Evolutionary conservation across 1,140 invertebrate genomes (phyloP).

Genomic region (Drosophila pseudoobscura): DNA sequence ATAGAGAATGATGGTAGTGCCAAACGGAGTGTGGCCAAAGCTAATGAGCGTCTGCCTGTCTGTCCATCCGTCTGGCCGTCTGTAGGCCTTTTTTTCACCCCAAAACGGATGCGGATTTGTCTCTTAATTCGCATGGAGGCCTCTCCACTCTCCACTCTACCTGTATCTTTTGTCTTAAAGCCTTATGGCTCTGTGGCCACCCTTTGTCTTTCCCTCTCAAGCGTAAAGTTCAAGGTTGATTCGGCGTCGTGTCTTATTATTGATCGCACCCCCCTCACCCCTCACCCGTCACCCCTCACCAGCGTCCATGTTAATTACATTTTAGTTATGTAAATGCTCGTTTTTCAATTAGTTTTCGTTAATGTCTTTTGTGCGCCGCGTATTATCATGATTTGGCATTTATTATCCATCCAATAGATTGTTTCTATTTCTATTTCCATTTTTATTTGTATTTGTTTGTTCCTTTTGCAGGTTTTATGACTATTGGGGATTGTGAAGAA

Average conservation of each 20-base stretch:
- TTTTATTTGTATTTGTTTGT: neutral
- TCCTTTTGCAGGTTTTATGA: constrained; percentile 4
- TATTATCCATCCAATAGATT: constrained; percentile 20
- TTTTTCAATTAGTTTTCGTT: constrained; percentile 73
- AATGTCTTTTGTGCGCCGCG: constrained; percentile 42
- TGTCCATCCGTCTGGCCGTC: neutral
- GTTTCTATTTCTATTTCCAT: constrained; percentile 25
- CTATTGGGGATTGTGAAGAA: constrained; percentile 10
- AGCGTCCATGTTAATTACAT: constrained; percentile 58
- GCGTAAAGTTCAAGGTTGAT: constrained; percentile 67
- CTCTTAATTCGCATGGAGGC: constrained; percentile 56
- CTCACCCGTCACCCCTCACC: neutral
- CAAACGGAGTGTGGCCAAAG: constrained; percentile 60
- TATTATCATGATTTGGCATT: constrained; percentile 51
- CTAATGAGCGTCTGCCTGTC: constrained; percentile 59
- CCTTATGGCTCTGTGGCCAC: constrained; percentile 24
- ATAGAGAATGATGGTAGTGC: constrained; percentile 74
- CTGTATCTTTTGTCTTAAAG: constrained; percentile 8
- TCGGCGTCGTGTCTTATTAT: constrained; percentile 57
- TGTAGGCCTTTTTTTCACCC: constrained; percentile 46
- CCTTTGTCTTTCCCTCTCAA: constrained; percentile 13
- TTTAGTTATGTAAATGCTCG: constrained; percentile 75
- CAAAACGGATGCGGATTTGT: constrained; percentile 40
- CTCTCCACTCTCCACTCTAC: constrained; percentile 20
- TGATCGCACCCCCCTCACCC: constrained; percentile 55